Evolutionary conservation across 2,888 invertebrate species (phyloP).

Genomic region (Euplagia quadripunctaria): DNA sequence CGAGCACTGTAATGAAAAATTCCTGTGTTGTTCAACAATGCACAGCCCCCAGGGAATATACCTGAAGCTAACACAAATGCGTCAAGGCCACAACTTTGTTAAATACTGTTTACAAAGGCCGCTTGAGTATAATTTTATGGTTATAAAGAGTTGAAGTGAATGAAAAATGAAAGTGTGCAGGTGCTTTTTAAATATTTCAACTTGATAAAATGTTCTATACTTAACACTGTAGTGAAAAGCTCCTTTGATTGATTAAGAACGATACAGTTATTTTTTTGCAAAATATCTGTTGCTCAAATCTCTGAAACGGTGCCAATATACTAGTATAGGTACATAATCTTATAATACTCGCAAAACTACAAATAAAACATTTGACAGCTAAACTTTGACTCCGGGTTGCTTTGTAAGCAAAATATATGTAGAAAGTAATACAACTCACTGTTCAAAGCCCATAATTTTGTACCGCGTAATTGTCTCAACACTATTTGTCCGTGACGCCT

Average conservation of each 20-base stretch:
- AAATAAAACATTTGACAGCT: too few species aligned
- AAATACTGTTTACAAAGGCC: constrained; percentile 36
- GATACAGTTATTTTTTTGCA: constrained; percentile 55
- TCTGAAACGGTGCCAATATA: constrained; percentile 70
- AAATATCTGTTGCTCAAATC: constrained; percentile 67
- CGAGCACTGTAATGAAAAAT: constrained; percentile 89
- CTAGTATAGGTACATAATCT: constrained; percentile 47
- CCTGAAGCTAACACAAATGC: constrained; percentile 43
- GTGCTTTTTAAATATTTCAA: background rate
- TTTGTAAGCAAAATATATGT: constrained; percentile 28
- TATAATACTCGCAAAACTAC: constrained; percentile 38
- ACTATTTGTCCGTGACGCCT: constrained; percentile 90
- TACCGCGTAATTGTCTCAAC: constrained; percentile 89
- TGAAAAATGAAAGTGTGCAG: constrained; percentile 4
- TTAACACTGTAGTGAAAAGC: constrained; percentile 19
- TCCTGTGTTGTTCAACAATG: constrained; percentile 61
- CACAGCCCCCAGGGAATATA: constrained; percentile 53
- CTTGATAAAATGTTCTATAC: constrained; percentile 5
- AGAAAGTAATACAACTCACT: constrained; percentile 84
- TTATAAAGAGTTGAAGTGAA: constrained; percentile 8
- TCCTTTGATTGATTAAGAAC: constrained; percentile 42
- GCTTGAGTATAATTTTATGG: constrained; percentile 41
- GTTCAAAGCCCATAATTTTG: constrained; percentile 91
- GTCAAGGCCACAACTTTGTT: constrained; percentile 42
- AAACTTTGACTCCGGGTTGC: constrained; percentile 27